phyloP scores from a whole-genome alignment of 2,797 vertebrate species.

The Hippopotamyrus pictus region DNA sequence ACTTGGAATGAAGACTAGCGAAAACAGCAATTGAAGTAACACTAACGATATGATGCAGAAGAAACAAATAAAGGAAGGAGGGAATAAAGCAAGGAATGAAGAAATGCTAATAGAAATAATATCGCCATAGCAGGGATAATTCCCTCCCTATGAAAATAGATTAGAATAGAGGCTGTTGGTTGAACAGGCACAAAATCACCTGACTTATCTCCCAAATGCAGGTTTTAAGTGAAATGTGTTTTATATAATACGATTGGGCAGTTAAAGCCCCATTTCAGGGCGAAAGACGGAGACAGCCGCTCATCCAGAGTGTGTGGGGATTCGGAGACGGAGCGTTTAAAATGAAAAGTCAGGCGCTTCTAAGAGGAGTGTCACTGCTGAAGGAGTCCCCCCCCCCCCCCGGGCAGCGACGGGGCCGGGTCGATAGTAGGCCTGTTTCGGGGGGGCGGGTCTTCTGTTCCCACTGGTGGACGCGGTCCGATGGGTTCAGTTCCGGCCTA shows the following conservation, averaged over 20 bases:
- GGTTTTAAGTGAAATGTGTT: conserved; percentile 5
- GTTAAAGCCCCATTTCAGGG: not conserved
- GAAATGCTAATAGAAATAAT: not conserved
- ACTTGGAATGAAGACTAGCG: not conserved
- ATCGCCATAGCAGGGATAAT: not conserved
- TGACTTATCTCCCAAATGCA: conserved; percentile 9
- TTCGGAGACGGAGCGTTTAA: not conserved
- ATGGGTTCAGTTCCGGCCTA: not conserved
- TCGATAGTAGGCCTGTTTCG: not conserved
- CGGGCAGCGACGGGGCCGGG: not conserved
- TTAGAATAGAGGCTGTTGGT: not conserved
- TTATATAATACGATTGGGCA: not conserved
- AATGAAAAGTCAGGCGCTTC: not conserved
- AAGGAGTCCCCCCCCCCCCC: not conserved
- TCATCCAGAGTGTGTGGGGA: not conserved
- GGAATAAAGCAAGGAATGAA: not conserved
- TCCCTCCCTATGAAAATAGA: not conserved
- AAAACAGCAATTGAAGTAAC: not conserved
- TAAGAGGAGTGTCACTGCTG: not conserved
- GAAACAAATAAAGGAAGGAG: not conserved
- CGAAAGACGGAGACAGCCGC: not conserved
- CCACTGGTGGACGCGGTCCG: not conserved
- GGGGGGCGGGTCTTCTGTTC: not conserved
- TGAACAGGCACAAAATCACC: conserved; percentile 2
- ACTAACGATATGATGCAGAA: not conserved